These are phyloP conservation scores for Borostomias antarcticus DNA, from an alignment of 2,797 vertebrate genomes.

Conservation along the genomic window DNA sequence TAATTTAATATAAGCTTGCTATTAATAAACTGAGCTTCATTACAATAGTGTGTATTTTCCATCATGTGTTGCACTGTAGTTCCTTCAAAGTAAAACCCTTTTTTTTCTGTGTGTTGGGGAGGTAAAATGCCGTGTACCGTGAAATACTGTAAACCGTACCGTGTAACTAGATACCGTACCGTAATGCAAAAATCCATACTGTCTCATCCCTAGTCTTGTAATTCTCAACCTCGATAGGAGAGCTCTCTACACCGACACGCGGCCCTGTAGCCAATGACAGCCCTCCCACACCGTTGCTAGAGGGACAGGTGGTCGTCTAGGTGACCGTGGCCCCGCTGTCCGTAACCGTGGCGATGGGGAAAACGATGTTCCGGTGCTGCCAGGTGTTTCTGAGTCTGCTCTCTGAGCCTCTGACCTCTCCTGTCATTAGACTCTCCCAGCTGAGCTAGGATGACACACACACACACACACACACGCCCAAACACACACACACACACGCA, in stretches of 20 bases:
- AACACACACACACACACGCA: conserved; percentile 12
- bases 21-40: too few species aligned
- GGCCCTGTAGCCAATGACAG: conserved; percentile 54
- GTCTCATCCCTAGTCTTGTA: too few species aligned
- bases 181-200: too few species aligned
- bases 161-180: too few species aligned
- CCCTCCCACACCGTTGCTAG: conserved; percentile 57
- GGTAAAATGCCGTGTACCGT: too few species aligned
- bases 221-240: too few species aligned
- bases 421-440: conserved; percentile 60
- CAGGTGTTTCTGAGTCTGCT: conserved; percentile 69
- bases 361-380: conserved; percentile 52
- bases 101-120: too few species aligned
- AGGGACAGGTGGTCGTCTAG: conserved; percentile 56
- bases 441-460: conserved; percentile 52
- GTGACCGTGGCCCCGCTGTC: conserved; percentile 62
- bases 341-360: conserved; percentile 59
- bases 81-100: too few species aligned
- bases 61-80: too few species aligned
- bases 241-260: conserved; percentile 8
- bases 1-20: too few species aligned
- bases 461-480: background rate
- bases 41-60: too few species aligned
- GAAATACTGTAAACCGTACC: too few species aligned
- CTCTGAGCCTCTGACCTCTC: conserved; percentile 39